Conservation (phyloP, 2,797 vertebrate species). For the Thunnus albacares region DNA sequence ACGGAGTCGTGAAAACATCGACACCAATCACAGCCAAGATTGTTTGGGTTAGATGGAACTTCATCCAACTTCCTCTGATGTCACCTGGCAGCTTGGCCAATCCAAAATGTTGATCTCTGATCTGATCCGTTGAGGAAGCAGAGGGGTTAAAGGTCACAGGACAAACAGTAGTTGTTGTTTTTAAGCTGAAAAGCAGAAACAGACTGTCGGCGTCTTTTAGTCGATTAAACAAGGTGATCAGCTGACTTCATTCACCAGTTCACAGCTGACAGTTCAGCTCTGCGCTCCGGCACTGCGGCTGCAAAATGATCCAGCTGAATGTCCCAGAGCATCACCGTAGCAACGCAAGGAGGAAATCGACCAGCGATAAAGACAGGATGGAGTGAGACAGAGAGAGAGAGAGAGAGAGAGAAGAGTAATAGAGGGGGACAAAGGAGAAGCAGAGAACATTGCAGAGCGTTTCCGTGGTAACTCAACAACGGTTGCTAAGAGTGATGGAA, state of each 20-base stretch:
- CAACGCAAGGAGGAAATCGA: constrained; percentile 66
- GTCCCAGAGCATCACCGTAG: constrained; percentile 72
- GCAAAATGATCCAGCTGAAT: constrained; percentile 55
- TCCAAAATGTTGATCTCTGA: constrained; percentile 7
- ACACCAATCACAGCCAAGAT: constrained; percentile 1
- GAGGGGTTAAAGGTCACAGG: constrained; percentile 46
- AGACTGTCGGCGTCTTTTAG: neutral
- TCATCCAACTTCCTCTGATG: constrained; percentile 72
- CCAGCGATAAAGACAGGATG: constrained; percentile 58
- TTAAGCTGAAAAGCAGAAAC: constrained; percentile 8
- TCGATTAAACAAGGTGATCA: neutral
- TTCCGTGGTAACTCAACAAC: constrained; percentile 80
- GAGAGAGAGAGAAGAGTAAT: constrained; percentile 18
- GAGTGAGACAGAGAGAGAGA: constrained; percentile 40
- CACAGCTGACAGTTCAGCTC: constrained; percentile 34
- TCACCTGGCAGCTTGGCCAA: constrained; percentile 29
- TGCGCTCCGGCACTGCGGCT: constrained; percentile 53
- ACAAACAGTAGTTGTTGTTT: neutral
- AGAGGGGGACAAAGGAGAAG: constrained; percentile 70
- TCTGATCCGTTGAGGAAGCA: neutral
- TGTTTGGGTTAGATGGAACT: constrained; percentile 48
- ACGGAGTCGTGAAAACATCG: constrained; percentile 51
- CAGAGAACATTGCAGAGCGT: constrained; percentile 73
- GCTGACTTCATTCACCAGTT: constrained; percentile 23
- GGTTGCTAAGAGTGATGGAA: constrained; percentile 84